phyloP scores from a whole-genome alignment of 2,888 invertebrate species.

The Harpalus rufipes region DNA sequence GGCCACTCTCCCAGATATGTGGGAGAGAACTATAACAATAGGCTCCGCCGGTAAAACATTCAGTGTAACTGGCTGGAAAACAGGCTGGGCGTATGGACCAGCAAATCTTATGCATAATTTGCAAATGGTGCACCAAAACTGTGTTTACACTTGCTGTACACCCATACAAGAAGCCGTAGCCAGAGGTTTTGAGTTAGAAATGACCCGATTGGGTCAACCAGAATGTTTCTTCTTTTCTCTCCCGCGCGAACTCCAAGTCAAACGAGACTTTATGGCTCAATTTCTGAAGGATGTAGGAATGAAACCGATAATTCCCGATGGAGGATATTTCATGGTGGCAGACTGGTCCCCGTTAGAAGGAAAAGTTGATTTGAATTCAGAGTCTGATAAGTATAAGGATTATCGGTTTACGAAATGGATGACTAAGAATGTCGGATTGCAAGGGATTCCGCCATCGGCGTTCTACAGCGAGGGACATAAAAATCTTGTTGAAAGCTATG shows the following conservation, averaged over 20 bases:
- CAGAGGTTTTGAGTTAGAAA: conserved; percentile 91
- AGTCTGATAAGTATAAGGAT: conserved; percentile 88
- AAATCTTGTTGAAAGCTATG: conserved; percentile 88
- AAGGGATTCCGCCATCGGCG: conserved; percentile 96
- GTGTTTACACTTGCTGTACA: conserved; percentile 93
- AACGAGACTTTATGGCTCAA: conserved; percentile 89
- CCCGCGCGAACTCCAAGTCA: conserved; percentile 85
- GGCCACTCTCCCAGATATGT: conserved; percentile 96
- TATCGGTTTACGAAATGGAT: conserved; percentile 98
- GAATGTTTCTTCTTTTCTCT: conserved; percentile 92
- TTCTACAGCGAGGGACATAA: conserved; percentile 93
- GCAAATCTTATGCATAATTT: conserved; percentile 88
- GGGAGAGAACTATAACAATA: conserved; percentile 97
- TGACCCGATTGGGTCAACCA: conserved; percentile 83
- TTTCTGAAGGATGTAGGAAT: conserved; percentile 89
- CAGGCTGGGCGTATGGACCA: conserved; percentile 98
- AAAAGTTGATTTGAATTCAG: conserved; percentile 84
- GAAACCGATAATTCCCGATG: conserved; percentile 95
- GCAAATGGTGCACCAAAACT: conserved; percentile 95
- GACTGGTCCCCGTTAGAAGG: conserved; percentile 90
- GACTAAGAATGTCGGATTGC: conserved; percentile 93
- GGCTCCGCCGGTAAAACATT: conserved; percentile 99
- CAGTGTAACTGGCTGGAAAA: conserved; percentile 98
- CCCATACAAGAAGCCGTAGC: conserved; percentile 96
- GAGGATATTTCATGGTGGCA: conserved; percentile 98